Evolutionary conservation across 2,888 invertebrate species (phyloP).

Genomic region (Iselma pallidipennis): DNA sequence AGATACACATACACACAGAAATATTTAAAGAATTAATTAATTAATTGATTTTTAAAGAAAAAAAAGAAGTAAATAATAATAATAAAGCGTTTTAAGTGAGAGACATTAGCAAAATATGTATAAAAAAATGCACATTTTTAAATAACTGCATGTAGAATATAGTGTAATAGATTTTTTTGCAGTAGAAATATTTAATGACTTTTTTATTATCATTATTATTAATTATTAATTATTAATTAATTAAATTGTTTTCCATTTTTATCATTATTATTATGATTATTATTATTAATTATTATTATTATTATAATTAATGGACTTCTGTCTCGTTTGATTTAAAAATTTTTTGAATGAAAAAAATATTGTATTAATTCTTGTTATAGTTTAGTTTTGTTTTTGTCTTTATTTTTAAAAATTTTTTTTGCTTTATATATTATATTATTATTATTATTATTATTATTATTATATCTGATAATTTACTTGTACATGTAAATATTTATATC

Average conservation of each 20-base stretch:
- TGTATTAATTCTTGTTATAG: constrained; percentile 47
- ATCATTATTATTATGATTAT: constrained; percentile 26
- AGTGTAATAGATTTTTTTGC: constrained; percentile 49
- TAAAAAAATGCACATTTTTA: constrained; percentile 54
- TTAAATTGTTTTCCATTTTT: constrained; percentile 37
- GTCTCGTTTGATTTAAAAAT: constrained; percentile 16
- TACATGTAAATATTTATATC: constrained; percentile 65
- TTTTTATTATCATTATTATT: constrained; percentile 12
- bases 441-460: constrained; percentile 55
- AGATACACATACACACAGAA: not conserved
- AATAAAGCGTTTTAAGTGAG: constrained; percentile 18
- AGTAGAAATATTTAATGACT: constrained; percentile 44
- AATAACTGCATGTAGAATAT: constrained; percentile 53
- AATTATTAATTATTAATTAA: no score
- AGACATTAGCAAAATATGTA: constrained; percentile 49
- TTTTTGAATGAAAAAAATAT: constrained; percentile 7
- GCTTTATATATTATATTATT: constrained; percentile 20
- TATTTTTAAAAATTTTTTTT: no score
- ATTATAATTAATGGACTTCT: constrained; percentile 37
- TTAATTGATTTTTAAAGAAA: no score
- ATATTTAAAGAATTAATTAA: constrained; percentile 19
- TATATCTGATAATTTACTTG: constrained; percentile 58
- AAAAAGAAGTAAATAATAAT: not conserved
- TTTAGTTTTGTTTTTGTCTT: constrained; percentile 45
- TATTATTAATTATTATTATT: constrained; percentile 33